These are phyloP conservation scores for Cydia strobilella DNA, from an alignment of 1,140 invertebrate species.

Conservation along the genomic window DNA sequence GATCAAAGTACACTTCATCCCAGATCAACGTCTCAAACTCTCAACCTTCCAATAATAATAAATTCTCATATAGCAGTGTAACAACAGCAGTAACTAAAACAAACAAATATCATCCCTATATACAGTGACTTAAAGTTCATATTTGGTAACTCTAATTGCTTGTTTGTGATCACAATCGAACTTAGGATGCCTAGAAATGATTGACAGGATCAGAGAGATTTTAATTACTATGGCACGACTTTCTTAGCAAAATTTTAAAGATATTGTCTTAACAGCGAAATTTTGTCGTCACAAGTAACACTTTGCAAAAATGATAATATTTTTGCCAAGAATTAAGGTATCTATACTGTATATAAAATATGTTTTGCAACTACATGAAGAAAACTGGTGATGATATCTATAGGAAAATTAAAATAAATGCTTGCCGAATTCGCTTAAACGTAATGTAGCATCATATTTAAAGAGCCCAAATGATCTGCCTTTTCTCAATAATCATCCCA, in stretches of 20 bases:
- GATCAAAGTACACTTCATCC: slow-evolving; percentile 66
- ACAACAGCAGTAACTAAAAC: slow-evolving; percentile 12
- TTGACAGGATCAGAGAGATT: background rate
- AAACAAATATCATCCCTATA: slow-evolving; percentile 26
- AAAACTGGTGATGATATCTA: background rate
- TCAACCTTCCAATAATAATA: slow-evolving; percentile 35
- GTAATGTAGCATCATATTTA: too few relatives aligned
- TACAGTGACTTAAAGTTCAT: slow-evolving; percentile 26
- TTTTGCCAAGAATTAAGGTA: background rate
- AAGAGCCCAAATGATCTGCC: background rate
- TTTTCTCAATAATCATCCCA: too few relatives aligned
- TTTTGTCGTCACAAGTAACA: background rate
- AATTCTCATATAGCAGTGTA: slow-evolving; percentile 31
- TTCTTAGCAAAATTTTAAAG: slow-evolving; percentile 1
- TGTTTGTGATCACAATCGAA: slow-evolving; percentile 26
- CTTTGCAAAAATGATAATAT: background rate
- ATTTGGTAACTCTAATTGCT: slow-evolving; percentile 29
- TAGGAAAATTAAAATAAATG: background rate
- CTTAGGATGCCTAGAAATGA: slow-evolving; percentile 14
- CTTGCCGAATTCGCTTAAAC: background rate
- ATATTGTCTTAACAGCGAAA: slow-evolving; percentile 17
- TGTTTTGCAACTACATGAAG: background rate
- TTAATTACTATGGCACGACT: background rate
- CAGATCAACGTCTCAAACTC: slow-evolving; percentile 44
- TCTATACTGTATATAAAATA: background rate